These are phyloP conservation scores for Bergia sp. DNA, from an alignment of 92 coral and sea anemone species.

Conservation along the genomic window DNA sequence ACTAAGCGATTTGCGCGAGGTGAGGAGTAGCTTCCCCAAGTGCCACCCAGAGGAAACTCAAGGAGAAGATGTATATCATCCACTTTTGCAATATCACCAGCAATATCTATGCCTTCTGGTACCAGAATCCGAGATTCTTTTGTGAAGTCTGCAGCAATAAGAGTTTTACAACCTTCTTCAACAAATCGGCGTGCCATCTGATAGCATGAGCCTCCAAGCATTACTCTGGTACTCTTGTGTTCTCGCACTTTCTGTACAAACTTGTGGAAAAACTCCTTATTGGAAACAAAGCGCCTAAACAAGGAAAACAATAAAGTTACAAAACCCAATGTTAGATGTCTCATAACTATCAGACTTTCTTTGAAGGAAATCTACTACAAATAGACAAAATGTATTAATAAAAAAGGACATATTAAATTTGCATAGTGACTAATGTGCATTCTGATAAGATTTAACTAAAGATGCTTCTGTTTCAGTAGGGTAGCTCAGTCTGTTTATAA, in stretches of 20 bases:
- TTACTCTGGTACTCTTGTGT: constrained; percentile 60
- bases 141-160: constrained; percentile 74
- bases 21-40: constrained; percentile 83
- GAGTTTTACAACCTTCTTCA: constrained; percentile 69
- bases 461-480: too few species aligned
- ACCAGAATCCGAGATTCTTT: constrained; percentile 51
- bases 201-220: constrained; percentile 81
- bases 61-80: constrained; percentile 82
- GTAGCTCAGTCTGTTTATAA: too few species aligned
- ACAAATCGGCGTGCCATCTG: constrained; percentile 75
- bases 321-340: neutral
- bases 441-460: too few species aligned
- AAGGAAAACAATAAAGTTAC: neutral
- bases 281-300: constrained; percentile 66
- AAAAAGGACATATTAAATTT: too few species aligned
- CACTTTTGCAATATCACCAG: constrained; percentile 63
- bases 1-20: constrained; percentile 87
- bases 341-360: too few species aligned
- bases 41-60: constrained; percentile 74
- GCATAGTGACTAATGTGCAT: too few species aligned
- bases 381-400: too few species aligned
- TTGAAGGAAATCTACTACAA: too few species aligned
- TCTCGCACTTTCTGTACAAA: constrained; percentile 58
- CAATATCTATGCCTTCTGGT: constrained; percentile 62
- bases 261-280: constrained; percentile 72